A percentile compares a stretch with the other conserved stretches of the same genome.
phyloP scores from a whole-genome alignment of 2,888 invertebrate species.

The Hololepta plana region DNA sequence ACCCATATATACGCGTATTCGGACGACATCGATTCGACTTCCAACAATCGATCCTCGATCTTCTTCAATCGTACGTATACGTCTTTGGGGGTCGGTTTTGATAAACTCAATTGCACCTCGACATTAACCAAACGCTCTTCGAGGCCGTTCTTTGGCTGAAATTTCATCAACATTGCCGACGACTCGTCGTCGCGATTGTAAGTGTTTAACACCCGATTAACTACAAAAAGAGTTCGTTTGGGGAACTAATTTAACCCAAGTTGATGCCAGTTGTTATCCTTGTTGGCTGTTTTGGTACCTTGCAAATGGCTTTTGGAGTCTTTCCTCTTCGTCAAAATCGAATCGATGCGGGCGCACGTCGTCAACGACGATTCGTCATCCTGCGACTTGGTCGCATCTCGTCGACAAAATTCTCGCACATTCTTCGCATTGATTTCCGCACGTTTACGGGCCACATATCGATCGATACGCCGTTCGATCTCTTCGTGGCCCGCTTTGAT shows the following conservation, averaged over 20 bases:
- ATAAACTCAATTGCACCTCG: slow-evolving; percentile 41
- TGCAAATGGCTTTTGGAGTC: slow-evolving; percentile 66
- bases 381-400: slow-evolving; percentile 15
- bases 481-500: slow-evolving; percentile 49
- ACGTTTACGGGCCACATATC: slow-evolving; percentile 58
- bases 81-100: slow-evolving; percentile 37
- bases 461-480: slow-evolving; percentile 47
- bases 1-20: slow-evolving; percentile 60
- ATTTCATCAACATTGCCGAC: slow-evolving; percentile 30
- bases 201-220: slow-evolving; percentile 48
- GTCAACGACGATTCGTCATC: slow-evolving; percentile 31
- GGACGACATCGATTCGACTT: slow-evolving; percentile 59
- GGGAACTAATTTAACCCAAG: neutral
- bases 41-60: slow-evolving; percentile 55
- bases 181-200: slow-evolving; percentile 36
- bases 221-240: slow-evolving; percentile 30
- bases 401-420: slow-evolving; percentile 51
- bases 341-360: slow-evolving; percentile 58
- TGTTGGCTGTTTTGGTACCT: too few relatives aligned
- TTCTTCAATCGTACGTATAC: slow-evolving; percentile 50
- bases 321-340: slow-evolving; percentile 48
- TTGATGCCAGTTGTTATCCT: too few relatives aligned
- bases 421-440: slow-evolving; percentile 56
- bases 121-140: slow-evolving; percentile 47
- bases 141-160: slow-evolving; percentile 30